A percentile compares a stretch with the other conserved stretches of the same genome.
Evolutionary conservation across 2,888 invertebrate genomes (phyloP).

Genomic region (Fragum sueziense): DNA sequence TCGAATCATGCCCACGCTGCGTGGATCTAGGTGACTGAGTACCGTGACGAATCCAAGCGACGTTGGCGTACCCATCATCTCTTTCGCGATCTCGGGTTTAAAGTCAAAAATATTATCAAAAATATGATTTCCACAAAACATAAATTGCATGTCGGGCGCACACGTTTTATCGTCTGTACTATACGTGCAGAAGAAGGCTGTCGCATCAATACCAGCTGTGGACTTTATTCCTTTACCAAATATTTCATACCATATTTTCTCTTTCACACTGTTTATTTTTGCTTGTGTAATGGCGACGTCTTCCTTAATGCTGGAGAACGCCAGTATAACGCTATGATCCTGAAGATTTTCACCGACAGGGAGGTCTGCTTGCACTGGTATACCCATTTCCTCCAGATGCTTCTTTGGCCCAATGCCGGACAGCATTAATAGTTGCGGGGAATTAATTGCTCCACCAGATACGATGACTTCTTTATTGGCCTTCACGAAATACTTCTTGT

Average conservation of each 20-base stretch:
- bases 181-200: conserved; percentile 40
- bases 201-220: conserved; percentile 40
- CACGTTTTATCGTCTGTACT: conserved; percentile 23
- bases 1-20: conserved; percentile 91
- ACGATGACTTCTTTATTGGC: conserved; percentile 74
- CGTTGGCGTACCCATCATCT: conserved; percentile 22
- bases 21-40: conserved; percentile 82
- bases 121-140: conserved; percentile 24
- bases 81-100: conserved; percentile 39
- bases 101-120: conserved; percentile 18
- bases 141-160: conserved; percentile 46
- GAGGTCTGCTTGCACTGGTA: conserved; percentile 73
- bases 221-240: conserved; percentile 41
- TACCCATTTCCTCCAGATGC: conserved; percentile 76
- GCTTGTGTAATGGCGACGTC: conserved; percentile 30
- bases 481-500: conserved; percentile 54
- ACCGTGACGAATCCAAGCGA: not conserved
- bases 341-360: conserved; percentile 65
- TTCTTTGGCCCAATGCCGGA: conserved; percentile 64
- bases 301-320: conserved; percentile 23
- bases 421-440: conserved; percentile 79
- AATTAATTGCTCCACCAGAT: conserved; percentile 80
- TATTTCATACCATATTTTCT: conserved; percentile 30
- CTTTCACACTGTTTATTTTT: conserved; percentile 26
- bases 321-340: conserved; percentile 28